Percentiles rank a stretch among this genome's conserved stretches.
phyloP scores from a whole-genome alignment of 2,797 vertebrate species.

The Phylloscopus collybita region DNA sequence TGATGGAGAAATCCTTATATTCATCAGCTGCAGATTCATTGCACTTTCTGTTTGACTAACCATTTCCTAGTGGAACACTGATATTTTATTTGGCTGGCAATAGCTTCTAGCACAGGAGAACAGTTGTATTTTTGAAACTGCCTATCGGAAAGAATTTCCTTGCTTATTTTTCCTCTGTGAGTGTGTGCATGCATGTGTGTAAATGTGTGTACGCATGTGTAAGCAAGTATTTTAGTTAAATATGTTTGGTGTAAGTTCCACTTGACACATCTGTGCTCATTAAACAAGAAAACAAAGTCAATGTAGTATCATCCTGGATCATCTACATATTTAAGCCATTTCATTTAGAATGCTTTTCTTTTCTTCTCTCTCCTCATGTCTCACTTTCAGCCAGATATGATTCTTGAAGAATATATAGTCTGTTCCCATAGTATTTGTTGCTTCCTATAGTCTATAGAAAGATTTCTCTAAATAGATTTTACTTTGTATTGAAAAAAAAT shows the following conservation, averaged over 20 bases:
- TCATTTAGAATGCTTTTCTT: neutral
- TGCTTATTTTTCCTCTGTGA: conserved; percentile 86
- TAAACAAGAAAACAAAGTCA: conserved; percentile 1
- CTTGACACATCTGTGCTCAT: conserved; percentile 64
- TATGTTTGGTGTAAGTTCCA: conserved; percentile 27
- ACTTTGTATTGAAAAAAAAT: neutral
- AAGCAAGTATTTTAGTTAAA: conserved; percentile 67
- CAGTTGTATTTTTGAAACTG: conserved; percentile 86
- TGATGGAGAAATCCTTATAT: conserved; percentile 83
- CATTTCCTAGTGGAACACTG: conserved; percentile 87
- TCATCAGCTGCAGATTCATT: conserved; percentile 86
- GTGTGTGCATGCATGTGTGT: neutral
- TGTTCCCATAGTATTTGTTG: neutral
- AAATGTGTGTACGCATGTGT: neutral
- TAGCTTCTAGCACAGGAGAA: conserved; percentile 83
- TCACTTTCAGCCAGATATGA: neutral
- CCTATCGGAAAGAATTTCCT: conserved; percentile 79
- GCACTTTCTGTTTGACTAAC: conserved; percentile 87
- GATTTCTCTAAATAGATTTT: neutral
- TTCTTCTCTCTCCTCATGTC: neutral
- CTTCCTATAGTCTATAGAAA: neutral
- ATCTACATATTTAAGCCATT: neutral
- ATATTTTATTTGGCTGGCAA: conserved; percentile 92
- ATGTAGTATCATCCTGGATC: neutral
- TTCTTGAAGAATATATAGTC: neutral